Percentiles rank a stretch among this genome's conserved stretches.
phyloP scores from a whole-genome alignment of 2,888 invertebrate genomes.

The Andrena haemorrhoa region DNA sequence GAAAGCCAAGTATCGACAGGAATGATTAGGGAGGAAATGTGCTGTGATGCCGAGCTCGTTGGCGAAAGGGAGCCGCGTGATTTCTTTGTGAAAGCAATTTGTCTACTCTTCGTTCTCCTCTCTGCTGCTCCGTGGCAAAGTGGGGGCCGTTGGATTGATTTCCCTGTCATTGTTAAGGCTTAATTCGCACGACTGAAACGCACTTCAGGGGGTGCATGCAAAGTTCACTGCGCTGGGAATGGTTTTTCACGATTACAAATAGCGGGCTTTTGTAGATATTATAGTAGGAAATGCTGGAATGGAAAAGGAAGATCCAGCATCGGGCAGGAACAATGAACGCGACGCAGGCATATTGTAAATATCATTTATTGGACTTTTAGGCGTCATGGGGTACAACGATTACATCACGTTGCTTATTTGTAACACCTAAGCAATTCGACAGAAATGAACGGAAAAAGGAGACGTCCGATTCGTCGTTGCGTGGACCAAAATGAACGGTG shows the following conservation, averaged over 20 bases:
- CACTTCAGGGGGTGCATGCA: neutral
- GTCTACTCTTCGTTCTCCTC: slow-evolving; percentile 39
- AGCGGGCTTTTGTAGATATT: too few species aligned
- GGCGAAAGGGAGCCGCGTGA: slow-evolving; percentile 39
- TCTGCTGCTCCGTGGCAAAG: slow-evolving; percentile 18
- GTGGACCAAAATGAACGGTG: slow-evolving; percentile 7
- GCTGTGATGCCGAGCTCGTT: slow-evolving; percentile 47
- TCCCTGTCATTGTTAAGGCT: slow-evolving; percentile 34
- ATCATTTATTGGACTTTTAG: slow-evolving; percentile 76
- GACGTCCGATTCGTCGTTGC: slow-evolving; percentile 19
- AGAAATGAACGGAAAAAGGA: slow-evolving; percentile 30
- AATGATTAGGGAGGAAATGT: slow-evolving; percentile 56
- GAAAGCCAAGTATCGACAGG: slow-evolving; percentile 43
- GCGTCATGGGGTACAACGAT: slow-evolving; percentile 75
- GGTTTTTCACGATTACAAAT: neutral
- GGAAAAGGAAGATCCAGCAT: too few species aligned
- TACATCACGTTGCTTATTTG: slow-evolving; percentile 75
- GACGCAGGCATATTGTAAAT: slow-evolving; percentile 66
- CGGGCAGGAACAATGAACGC: neutral
- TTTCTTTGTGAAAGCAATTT: slow-evolving; percentile 67
- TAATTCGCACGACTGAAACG: slow-evolving; percentile 30
- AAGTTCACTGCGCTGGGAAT: neutral
- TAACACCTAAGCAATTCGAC: slow-evolving; percentile 74
- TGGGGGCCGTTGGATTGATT: slow-evolving; percentile 22
- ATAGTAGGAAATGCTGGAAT: too few species aligned